These are phyloP conservation scores for Syritta pipiens DNA, from an alignment of 2,888 invertebrate genomes.

Conservation along the genomic window DNA sequence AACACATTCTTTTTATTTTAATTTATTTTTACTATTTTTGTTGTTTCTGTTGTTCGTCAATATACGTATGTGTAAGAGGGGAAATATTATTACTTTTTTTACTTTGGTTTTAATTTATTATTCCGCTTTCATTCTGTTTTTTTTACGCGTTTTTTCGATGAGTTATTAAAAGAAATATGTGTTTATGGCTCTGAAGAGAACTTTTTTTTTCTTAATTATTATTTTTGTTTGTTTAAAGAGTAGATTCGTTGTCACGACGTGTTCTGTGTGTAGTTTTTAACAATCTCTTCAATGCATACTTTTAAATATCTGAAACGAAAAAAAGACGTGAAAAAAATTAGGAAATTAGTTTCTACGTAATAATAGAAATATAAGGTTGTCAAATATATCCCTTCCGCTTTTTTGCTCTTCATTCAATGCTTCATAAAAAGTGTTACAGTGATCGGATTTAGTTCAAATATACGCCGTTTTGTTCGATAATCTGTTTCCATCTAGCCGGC, in stretches of 20 bases:
- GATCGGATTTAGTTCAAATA: too few relatives aligned
- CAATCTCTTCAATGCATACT: constrained; percentile 58
- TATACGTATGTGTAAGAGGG: constrained; percentile 46
- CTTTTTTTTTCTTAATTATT: constrained; percentile 36
- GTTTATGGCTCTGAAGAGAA: constrained; percentile 50
- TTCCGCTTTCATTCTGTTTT: constrained; percentile 20
- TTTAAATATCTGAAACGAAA: constrained; percentile 56
- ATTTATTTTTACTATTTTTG: constrained; percentile 48
- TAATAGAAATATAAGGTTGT: too few relatives aligned
- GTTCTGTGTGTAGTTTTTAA: constrained; percentile 56
- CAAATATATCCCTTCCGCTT: too few relatives aligned
- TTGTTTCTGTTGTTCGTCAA: constrained; percentile 30
- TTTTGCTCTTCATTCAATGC: too few relatives aligned
- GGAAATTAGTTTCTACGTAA: too few relatives aligned
- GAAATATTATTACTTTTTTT: not conserved
- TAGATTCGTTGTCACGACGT: constrained; percentile 69
- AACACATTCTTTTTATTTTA: constrained; percentile 51
- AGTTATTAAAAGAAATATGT: constrained; percentile 58
- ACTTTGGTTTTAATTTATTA: constrained; percentile 14
- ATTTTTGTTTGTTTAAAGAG: constrained; percentile 36
- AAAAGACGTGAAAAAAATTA: constrained; percentile 3
- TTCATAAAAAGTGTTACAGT: too few relatives aligned
- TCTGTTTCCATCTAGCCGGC: too few relatives aligned
- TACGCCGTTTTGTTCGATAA: too few relatives aligned
- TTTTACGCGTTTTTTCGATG: constrained; percentile 63